Conservation (phyloP, 2,113 vertebrate species). For the Burhinus bistriatus region DNA sequence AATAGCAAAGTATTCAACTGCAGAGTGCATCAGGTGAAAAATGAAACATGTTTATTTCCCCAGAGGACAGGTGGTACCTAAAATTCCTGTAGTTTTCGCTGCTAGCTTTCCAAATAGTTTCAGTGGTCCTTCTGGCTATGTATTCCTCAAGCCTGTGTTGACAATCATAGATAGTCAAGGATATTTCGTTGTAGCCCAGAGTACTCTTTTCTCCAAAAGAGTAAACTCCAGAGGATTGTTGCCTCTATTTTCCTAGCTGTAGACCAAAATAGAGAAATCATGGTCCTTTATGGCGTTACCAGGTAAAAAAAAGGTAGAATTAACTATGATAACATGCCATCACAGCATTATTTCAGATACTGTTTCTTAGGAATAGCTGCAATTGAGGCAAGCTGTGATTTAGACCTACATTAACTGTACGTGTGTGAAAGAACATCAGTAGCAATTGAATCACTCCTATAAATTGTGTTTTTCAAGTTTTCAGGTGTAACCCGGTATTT, state of each 20-base stretch:
- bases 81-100: not conserved
- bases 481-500: not conserved
- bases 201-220: not conserved
- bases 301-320: not conserved
- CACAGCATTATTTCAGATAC: not conserved
- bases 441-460: not conserved
- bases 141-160: not conserved
- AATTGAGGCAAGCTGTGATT: not conserved
- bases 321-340: not conserved
- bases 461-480: not conserved
- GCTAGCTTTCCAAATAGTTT: not conserved
- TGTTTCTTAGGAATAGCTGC: not conserved
- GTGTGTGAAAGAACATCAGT: not conserved
- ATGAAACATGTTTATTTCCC: not conserved
- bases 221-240: fast-evolving
- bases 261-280: not conserved
- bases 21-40: not conserved
- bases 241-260: not conserved
- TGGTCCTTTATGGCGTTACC: not conserved
- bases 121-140: not conserved
- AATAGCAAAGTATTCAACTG: not conserved
- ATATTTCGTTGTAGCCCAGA: not conserved
- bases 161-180: not conserved
- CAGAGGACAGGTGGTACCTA: not conserved
- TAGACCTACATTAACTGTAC: not conserved